Conservation (phyloP, 2,113 vertebrate species). For the Tiliqua scincoides region DNA sequence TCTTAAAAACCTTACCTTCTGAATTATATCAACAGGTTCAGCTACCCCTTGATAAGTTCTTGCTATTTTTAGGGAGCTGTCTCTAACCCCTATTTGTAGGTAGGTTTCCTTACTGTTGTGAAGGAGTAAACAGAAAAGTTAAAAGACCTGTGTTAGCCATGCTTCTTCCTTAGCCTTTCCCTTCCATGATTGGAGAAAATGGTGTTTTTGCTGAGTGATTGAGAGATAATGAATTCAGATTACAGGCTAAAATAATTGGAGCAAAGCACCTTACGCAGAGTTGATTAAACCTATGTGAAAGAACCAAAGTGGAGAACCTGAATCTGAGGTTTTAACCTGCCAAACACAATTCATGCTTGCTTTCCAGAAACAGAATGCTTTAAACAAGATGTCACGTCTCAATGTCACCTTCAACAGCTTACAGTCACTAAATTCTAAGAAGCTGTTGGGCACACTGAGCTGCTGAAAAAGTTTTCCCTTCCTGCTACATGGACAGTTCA, state of each 20-base stretch:
- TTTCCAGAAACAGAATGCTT: neutral
- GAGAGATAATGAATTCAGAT: constrained; percentile 13
- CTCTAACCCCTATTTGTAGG: neutral
- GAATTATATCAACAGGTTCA: neutral
- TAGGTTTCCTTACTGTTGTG: neutral
- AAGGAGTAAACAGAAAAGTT: neutral
- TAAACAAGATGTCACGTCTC: neutral
- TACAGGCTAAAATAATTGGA: constrained; percentile 10
- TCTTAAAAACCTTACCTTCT: neutral
- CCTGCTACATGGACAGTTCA: neutral
- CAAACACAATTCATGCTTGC: neutral
- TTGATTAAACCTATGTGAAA: constrained; percentile 3
- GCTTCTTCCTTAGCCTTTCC: neutral
- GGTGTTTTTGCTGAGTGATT: neutral
- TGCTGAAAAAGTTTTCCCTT: neutral
- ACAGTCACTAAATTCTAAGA: neutral
- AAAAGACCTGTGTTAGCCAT: neutral
- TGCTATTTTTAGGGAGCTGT: neutral
- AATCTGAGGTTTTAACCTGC: neutral
- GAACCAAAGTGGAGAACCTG: neutral
- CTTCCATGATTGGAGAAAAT: neutral
- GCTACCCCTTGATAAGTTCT: neutral
- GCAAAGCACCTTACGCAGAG: neutral
- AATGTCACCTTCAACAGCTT: neutral
- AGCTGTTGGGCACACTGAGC: neutral